Conservation (phyloP, 2,797 vertebrate genomes). For the Cyclopterus lumpus region DNA sequence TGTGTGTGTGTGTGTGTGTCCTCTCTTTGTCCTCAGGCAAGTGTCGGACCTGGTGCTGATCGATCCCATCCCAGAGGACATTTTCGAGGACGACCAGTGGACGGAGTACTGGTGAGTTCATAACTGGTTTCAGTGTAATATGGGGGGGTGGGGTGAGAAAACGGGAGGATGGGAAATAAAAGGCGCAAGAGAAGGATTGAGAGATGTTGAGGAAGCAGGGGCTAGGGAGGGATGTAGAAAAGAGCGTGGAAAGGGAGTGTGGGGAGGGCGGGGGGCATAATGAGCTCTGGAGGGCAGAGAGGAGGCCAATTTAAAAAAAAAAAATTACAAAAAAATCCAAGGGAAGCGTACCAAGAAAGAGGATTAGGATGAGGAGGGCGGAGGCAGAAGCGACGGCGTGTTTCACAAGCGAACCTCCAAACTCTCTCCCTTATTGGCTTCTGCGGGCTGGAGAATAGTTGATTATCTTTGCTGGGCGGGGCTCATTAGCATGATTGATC, state of each 20-base stretch:
- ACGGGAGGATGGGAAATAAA: background rate
- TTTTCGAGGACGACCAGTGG: slow-evolving; percentile 85
- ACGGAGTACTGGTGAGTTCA: slow-evolving; percentile 85
- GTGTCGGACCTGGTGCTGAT: slow-evolving; percentile 88
- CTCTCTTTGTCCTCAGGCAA: slow-evolving; percentile 79
- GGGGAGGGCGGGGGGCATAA: slow-evolving; percentile 37
- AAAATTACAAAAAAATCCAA: slow-evolving; percentile 3
- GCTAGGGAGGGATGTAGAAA: slow-evolving; percentile 13
- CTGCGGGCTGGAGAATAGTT: slow-evolving; percentile 24
- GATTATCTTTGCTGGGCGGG: slow-evolving; percentile 63
- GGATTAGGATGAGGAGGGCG: slow-evolving; percentile 60
- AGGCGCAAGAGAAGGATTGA: background rate
- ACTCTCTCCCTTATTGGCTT: slow-evolving; percentile 34
- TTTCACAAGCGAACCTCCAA: slow-evolving; percentile 25
- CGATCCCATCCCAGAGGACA: slow-evolving; percentile 86
- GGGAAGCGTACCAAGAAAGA: slow-evolving; percentile 27
- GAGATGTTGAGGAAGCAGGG: slow-evolving; percentile 28
- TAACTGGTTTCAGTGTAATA: slow-evolving; percentile 22
- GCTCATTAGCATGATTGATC: slow-evolving; percentile 76
- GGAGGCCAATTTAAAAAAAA: slow-evolving; percentile 49
- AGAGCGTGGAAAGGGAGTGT: slow-evolving; percentile 3
- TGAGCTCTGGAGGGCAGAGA: slow-evolving; percentile 47
- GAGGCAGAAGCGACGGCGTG: background rate
- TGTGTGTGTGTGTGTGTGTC: slow-evolving; percentile 45
- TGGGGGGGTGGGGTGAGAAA: background rate